Conservation (phyloP, 2,797 vertebrate genomes). For the Anisognathus igniventris region DNA sequence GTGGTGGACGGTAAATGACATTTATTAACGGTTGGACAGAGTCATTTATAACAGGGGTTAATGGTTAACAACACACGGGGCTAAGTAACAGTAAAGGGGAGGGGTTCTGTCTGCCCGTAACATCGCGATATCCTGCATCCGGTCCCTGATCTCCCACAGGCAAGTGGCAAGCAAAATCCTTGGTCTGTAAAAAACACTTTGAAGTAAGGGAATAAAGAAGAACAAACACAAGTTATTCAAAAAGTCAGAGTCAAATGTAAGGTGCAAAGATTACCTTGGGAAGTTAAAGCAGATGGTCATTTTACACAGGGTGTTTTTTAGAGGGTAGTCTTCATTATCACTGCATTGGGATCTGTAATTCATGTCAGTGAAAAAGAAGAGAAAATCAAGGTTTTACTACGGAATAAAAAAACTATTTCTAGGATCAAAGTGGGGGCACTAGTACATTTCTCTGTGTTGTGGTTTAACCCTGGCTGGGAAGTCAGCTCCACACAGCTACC, state of each 20-base stretch:
- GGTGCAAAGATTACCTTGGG: not conserved
- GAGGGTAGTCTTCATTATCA: not conserved
- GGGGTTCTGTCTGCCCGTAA: no score
- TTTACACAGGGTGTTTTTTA: not conserved
- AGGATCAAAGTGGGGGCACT: not conserved
- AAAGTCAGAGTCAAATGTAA: not conserved
- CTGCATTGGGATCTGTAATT: not conserved
- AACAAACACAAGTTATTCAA: not conserved
- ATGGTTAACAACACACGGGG: no score
- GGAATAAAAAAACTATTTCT: not conserved
- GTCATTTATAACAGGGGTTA: no score
- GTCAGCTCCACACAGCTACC: rapidly evolving
- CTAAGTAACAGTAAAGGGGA: no score
- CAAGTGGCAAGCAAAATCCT: not conserved
- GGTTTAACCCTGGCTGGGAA: not conserved
- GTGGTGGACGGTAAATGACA: no score
- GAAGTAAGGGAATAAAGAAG: not conserved
- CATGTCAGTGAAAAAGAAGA: not conserved
- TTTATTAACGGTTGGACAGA: no score
- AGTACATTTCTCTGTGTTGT: rapidly evolving
- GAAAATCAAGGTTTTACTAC: not conserved
- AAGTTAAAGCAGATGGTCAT: not conserved
- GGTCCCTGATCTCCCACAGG: not conserved
- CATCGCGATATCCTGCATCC: no score
- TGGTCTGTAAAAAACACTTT: not conserved